Evolutionary conservation across 23 tunicate species (phyloP).

Genomic region (Halocynthia roretzi): DNA sequence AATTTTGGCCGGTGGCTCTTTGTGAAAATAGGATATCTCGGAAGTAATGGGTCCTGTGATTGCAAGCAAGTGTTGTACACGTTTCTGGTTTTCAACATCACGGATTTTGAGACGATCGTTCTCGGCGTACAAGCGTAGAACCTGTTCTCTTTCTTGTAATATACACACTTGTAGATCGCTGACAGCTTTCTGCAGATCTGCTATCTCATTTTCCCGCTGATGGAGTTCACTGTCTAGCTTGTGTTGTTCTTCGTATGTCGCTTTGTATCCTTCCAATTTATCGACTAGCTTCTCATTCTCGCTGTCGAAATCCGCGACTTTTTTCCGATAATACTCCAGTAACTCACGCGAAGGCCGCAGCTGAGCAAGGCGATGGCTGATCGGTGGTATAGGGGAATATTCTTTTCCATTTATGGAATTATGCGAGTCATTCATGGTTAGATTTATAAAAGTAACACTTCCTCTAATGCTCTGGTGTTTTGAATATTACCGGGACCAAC

Average conservation of each 20-base stretch:
- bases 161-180: conserved; percentile 96
- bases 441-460: too few relatives aligned
- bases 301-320: conserved; percentile 82
- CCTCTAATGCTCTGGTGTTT: too few relatives aligned
- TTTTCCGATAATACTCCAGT: conserved; percentile 89
- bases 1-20: conserved; percentile 92
- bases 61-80: conserved; percentile 87
- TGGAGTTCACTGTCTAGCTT: conserved; percentile 71
- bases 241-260: conserved; percentile 80
- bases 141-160: conserved; percentile 92
- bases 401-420: not conserved
- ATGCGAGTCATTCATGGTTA: too few relatives aligned
- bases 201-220: conserved; percentile 91
- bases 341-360: conserved; percentile 89
- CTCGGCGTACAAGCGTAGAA: conserved; percentile 85
- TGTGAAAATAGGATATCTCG: conserved; percentile 95
- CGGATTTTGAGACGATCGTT: conserved; percentile 91
- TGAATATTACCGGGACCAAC: too few relatives aligned
- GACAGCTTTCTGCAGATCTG: conserved; percentile 95
- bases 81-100: conserved; percentile 87
- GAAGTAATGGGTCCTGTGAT: conserved; percentile 97
- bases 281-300: conserved; percentile 70
- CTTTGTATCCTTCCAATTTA: conserved; percentile 62
- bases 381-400: conserved; percentile 68
- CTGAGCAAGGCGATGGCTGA: conserved; percentile 70